Evolutionary conservation across 2,113 vertebrate genomes (phyloP).

Genomic region (Tachuris rubrigastra): DNA sequence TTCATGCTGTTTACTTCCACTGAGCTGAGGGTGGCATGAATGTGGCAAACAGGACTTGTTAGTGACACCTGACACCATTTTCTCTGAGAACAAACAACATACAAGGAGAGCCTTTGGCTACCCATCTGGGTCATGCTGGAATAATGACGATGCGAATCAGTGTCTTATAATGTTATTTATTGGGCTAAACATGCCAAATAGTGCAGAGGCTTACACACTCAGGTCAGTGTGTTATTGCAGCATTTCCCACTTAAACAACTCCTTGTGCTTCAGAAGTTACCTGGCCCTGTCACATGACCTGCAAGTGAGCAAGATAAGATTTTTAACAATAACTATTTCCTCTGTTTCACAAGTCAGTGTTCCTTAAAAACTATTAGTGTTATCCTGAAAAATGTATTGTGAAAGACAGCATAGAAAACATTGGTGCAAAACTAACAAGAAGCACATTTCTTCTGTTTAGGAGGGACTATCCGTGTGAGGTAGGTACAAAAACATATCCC

Average conservation of each 20-base stretch:
- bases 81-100: neutral
- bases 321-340: conserved; percentile 31
- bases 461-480: neutral
- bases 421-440: neutral
- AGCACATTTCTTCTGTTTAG: neutral
- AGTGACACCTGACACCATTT: neutral
- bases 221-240: neutral
- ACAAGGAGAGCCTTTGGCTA: neutral
- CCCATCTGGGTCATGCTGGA: neutral
- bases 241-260: neutral
- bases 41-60: neutral
- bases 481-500: neutral
- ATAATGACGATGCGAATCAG: neutral
- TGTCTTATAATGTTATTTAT: neutral
- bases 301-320: neutral
- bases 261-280: conserved; percentile 3
- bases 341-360: conserved; percentile 51
- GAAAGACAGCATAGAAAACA: neutral
- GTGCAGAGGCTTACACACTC: neutral
- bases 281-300: neutral
- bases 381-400: conserved; percentile 5
- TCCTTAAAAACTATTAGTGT: neutral
- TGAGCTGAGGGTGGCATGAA: neutral
- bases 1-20: neutral
- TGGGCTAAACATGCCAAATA: neutral